Percentiles rank a stretch among this genome's conserved stretches.
phyloP scores from a whole-genome alignment of 2,888 invertebrate species.

The Andrena camellia region DNA sequence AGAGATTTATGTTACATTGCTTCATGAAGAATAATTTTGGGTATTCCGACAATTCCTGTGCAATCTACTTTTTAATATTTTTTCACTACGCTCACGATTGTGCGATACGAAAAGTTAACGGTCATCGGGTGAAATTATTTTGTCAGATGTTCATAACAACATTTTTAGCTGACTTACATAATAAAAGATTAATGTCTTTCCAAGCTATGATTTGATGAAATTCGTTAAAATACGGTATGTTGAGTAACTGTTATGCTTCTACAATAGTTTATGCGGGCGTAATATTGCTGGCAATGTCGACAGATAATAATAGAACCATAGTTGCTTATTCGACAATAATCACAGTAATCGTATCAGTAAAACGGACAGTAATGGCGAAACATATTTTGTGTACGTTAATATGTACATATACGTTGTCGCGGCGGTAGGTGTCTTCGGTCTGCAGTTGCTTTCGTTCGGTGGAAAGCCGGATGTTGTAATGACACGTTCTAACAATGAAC shows the following conservation, averaged over 20 bases:
- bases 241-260: conserved; percentile 21
- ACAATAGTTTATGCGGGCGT: conserved; percentile 37
- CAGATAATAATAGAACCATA: conserved; percentile 45
- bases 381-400: not conserved
- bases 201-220: conserved; percentile 1
- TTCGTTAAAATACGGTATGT: not conserved
- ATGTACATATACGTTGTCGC: conserved; percentile 28
- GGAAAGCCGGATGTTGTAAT: conserved; percentile 61
- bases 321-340: conserved; percentile 47
- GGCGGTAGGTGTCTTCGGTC: not conserved
- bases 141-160: conserved; percentile 12
- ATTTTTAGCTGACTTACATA: conserved; percentile 34
- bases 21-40: not conserved
- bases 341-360: conserved; percentile 5
- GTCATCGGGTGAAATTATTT: not conserved
- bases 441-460: conserved; percentile 18
- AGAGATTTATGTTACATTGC: not conserved
- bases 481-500: conserved; percentile 29
- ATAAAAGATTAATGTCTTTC: not conserved
- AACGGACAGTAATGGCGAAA: conserved; percentile 13
- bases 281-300: conserved; percentile 40
- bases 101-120: conserved; percentile 43
- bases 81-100: not conserved
- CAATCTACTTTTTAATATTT: not conserved
- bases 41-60: conserved; percentile 12